These are phyloP conservation scores for Sebastes diploproa DNA, from an alignment of 2,797 vertebrate species.

Conservation along the genomic window DNA sequence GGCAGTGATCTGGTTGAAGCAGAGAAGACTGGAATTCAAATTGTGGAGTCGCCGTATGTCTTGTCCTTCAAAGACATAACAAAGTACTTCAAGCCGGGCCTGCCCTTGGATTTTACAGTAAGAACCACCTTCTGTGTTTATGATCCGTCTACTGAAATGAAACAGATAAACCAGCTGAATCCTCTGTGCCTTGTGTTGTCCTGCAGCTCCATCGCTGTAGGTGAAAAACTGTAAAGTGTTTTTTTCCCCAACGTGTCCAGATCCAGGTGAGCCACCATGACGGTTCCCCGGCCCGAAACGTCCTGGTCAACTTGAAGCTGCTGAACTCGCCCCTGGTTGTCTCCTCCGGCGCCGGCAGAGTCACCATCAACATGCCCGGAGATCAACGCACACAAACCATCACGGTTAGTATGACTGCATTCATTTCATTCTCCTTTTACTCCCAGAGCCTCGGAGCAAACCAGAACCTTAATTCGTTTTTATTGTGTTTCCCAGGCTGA, in stretches of 20 bases:
- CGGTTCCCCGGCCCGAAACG: conserved; percentile 62
- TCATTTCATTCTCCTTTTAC: background rate
- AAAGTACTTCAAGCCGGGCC: conserved; percentile 78
- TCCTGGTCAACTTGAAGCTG: conserved; percentile 68
- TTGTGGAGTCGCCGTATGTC: conserved; percentile 77
- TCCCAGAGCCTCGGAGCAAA: background rate
- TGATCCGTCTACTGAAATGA: background rate
- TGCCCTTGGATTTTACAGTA: conserved; percentile 81
- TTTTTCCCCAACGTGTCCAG: conserved; percentile 40
- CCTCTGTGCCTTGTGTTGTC: background rate
- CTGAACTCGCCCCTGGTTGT: conserved; percentile 13
- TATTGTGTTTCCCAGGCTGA: conserved; percentile 59
- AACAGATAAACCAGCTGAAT: background rate
- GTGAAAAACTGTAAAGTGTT: background rate
- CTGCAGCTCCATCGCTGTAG: background rate
- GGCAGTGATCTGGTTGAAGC: conserved; percentile 83
- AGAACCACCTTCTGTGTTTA: background rate
- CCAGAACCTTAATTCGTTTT: too few relatives aligned
- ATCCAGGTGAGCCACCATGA: conserved; percentile 78
- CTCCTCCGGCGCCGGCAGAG: conserved; percentile 25
- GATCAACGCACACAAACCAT: background rate
- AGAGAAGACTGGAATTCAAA: conserved; percentile 78
- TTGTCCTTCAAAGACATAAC: conserved; percentile 72
- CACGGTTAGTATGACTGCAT: conserved; percentile 59
- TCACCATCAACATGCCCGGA: conserved; percentile 71